Evolutionary conservation across 1,140 invertebrate species (phyloP).

Genomic region (Panulirus ornatus): DNA sequence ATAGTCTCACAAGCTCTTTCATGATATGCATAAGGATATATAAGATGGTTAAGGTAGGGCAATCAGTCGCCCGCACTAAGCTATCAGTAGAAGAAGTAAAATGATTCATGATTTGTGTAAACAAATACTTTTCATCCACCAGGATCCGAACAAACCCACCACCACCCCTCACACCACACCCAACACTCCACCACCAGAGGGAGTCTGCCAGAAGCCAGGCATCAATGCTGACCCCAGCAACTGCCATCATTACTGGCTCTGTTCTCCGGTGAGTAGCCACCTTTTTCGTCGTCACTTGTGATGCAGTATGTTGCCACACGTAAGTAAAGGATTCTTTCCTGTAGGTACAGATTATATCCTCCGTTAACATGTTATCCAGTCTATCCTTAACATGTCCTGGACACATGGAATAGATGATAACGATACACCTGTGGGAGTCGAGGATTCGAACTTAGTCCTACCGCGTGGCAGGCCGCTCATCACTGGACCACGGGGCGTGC

Average conservation of each 20-base stretch:
- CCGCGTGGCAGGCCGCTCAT: too few relatives aligned
- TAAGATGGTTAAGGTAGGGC: too few relatives aligned
- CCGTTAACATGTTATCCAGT: not conserved
- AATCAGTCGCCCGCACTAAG: too few relatives aligned
- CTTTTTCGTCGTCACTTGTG: not conserved
- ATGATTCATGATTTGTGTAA: not conserved
- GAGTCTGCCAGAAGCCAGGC: conserved; percentile 19
- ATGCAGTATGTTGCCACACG: too few relatives aligned
- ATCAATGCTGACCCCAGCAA: conserved; percentile 48
- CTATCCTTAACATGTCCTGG: not conserved
- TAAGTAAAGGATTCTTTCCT: not conserved
- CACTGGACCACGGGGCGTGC: too few relatives aligned
- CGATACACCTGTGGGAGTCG: not conserved
- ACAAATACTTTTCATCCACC: not conserved
- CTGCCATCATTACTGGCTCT: conserved; percentile 53
- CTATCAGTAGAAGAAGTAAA: too few relatives aligned
- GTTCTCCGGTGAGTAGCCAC: conserved; percentile 7
- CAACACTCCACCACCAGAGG: not conserved
- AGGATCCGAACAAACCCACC: conserved; percentile 15
- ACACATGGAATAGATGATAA: not conserved
- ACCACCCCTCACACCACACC: conserved; percentile 14
- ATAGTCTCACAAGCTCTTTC: too few relatives aligned
- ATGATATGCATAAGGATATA: too few relatives aligned
- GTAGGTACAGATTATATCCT: not conserved
- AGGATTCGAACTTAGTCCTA: too few relatives aligned